Base-by-base conservation (phyloP, 2,113 vertebrate species). In the Sialia sialis region DNA sequence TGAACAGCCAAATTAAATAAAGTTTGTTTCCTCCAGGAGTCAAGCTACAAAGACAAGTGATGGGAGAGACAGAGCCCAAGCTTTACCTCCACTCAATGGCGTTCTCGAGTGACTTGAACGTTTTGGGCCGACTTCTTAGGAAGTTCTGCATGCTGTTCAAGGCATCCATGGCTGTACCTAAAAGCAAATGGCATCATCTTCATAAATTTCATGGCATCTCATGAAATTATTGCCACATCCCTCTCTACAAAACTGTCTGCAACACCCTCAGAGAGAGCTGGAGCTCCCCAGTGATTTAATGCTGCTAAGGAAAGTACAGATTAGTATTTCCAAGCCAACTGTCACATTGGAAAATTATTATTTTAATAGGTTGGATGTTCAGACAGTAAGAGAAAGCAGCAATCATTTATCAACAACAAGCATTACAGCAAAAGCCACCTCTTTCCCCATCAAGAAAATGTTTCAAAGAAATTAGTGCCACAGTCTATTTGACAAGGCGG, bases 81-180 rank as follows among this genome's bases (percentile, higher is more conserved):
- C 7, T 3, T 93, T 97, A 99, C 99, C 99, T 99, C 99, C 99
- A 99, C 90, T 99, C 99, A 60, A 99, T 99, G 86, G 99, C 99
- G 67, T 99, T 99, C 97, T 99, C 99, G 87, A 99, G 96, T 19
- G 99, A 99, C 96, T 98, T 99, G 97, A 99, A 99, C 0, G 99
- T 99, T 98, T 99, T 99, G 89, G 99, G 99, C 74, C 99, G 99
- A 97, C 99, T 98, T 93, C 99, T 98, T 66, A 99, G 98, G 97
- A 99, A 99, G 97, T 99, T 99, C 98, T 99, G 99, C 99, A 99
- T 99, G 97, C 99, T 99, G 97, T 99, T 99, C 92, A 99, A 97
- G 13, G 99, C 99, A 95, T 99, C 99, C 99, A 99, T 99, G 77
- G 99, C 99, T 67, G 99, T 99, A 22, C 99, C 99, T 99, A 86